Base-by-base conservation (phyloP, 1,140 invertebrate species). In the Ganaspis sp. region DNA sequence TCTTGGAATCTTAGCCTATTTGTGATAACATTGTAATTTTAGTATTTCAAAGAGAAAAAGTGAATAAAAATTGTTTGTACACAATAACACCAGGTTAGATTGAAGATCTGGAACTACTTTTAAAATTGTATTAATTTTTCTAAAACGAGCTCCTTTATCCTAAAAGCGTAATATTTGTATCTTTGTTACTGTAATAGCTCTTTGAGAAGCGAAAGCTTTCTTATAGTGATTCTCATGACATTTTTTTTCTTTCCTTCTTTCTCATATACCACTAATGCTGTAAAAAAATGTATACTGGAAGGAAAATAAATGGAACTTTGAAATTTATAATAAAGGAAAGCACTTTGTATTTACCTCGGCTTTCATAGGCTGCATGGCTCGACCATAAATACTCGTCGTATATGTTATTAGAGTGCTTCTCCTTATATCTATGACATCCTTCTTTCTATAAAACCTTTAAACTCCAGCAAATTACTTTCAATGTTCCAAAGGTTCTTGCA, bases 301-400 rank as follows among this genome's bases (percentile, higher is more conserved):
- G 11, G 17, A 49, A 17, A 1, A 15, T 29, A n/a, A 64, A 64
- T 26, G 58, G 58, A 26, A 29, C 58, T 64, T 64, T 26, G 5
- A 64, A 29, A 64, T 64, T 64, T 29, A 64, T n/a, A 64, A 64
- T 29, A 34, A 64, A 34, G 23, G 29, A n/a, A 29, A 34, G 58
- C 58, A 64, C 58, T 64, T 64, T 64, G 23, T 21, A 64, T 64
- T 64, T n/a, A 11, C 23, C 12, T 34, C 23, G 15, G 58, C 23
- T n/a, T 34, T 15, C 23, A 29, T 49, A 49, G 23, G 4, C 29
- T n/a, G 26, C 1, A 64, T 29, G 12, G 8, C 4, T 26, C 21
- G 1, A 26, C 15, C 23, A 29, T 64, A 64, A n/a, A 26, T 26
- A 9, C 23, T 29, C 11, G 5, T 15, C 4, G 21, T 58, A 64